Base-by-base conservation (phyloP, 1,140 invertebrate genomes). In the Drosophila persimilis region DNA sequence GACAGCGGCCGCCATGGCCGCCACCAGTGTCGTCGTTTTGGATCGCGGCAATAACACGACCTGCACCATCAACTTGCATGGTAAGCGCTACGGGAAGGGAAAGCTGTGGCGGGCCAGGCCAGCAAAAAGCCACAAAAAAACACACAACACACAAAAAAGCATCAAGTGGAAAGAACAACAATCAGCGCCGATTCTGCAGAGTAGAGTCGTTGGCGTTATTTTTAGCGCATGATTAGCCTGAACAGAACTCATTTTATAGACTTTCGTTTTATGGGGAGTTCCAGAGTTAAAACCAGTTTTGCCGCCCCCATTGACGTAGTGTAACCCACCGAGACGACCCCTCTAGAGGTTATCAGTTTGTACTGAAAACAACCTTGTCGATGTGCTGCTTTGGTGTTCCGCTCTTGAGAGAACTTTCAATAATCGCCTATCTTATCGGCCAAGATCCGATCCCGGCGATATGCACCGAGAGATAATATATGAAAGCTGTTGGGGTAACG, bases 1-100 rank as follows among this genome's bases (percentile, higher is more conserved):
- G 54, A 83, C 80, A 58, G 89, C 89, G 71, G 77, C 72, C 59
- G 96, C 95, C 94, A 95, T 95, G 95, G 96, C 95, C 85, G 95
- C 96, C 93, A 97, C 96, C 78, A 97, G 96, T 94, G 97, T 97
- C 92, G 96, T 97, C 91, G 96, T 97, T 90, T 94, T 98, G 90
- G 97, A 98, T 93, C 95, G 97, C 92, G 97, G 97, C 92, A 98
- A 98, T 93, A 98, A 98, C 93, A 98, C 97, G 92, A 97, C 97
- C 91, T 97, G 96, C 93, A 97, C 97, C 88, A 96, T 98, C 92
- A 97, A 98, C 94, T 94, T 97, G 93, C 97, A 97, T 93, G 96
- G 96, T 97, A 94, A 95, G 95, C 80, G 35, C 11, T 39, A 39
- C 11, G 35, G 15, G 35, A 5, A 11, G 11, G 35, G 35, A 39